These are phyloP conservation scores for Coronaproctus castanopsis DNA, from an alignment of 2,888 invertebrate species.

Conservation along the genomic window DNA sequence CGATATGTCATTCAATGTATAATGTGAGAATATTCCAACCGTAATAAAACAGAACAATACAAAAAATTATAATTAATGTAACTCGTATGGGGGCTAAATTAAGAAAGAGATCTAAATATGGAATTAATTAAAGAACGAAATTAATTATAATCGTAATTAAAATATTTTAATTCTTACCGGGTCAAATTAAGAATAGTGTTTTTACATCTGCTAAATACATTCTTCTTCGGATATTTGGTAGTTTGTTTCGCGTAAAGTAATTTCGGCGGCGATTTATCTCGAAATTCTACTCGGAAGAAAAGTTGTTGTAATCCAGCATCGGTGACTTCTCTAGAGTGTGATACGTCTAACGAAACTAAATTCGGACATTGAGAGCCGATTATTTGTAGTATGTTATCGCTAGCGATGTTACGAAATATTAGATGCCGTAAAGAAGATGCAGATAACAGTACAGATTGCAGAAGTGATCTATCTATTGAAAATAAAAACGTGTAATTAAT, in stretches of 20 bases:
- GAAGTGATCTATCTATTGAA: conserved; percentile 26
- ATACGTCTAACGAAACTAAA: conserved; percentile 27
- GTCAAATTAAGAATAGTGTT: conserved; percentile 5
- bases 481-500: too few species aligned
- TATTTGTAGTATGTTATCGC: conserved; percentile 26
- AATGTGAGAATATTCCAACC: too few species aligned
- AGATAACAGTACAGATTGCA: conserved; percentile 25
- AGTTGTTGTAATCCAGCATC: conserved; percentile 27
- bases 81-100: too few species aligned
- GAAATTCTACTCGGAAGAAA: conserved; percentile 26
- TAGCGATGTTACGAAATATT: conserved; percentile 28
- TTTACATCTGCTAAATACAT: conserved; percentile 3
- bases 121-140: too few species aligned
- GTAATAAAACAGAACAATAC: too few species aligned
- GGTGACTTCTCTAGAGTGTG: conserved; percentile 28
- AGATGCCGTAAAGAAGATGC: conserved; percentile 26
- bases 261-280: conserved; percentile 23
- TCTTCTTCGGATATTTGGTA: conserved; percentile 1
- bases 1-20: too few species aligned
- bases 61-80: too few species aligned
- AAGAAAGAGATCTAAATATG: too few species aligned
- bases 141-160: too few species aligned
- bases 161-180: conserved; percentile 1
- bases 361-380: conserved; percentile 28
- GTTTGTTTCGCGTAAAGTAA: background rate